These are phyloP conservation scores for Aleiodes testaceus DNA, from an alignment of 2,888 invertebrate genomes.

Conservation along the genomic window DNA sequence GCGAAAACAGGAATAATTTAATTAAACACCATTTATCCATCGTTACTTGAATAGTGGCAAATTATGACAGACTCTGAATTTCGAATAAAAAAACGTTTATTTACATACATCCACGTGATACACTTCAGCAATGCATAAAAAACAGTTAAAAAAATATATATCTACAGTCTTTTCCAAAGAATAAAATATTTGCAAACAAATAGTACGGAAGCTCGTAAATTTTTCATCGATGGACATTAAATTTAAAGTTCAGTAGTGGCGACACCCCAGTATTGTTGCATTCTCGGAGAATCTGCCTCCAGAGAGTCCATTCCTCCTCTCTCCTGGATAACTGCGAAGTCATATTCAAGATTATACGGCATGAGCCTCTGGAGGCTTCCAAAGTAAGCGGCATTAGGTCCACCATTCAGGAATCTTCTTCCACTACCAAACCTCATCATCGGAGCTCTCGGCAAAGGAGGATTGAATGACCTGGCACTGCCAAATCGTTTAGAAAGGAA, in stretches of 20 bases:
- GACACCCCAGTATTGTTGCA: slow-evolving; percentile 94
- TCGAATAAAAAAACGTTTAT: no score
- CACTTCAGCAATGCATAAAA: no score
- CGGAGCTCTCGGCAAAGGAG: slow-evolving; percentile 71
- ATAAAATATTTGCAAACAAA: neutral
- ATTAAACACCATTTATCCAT: neutral
- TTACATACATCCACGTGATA: no score
- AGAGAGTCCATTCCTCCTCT: slow-evolving; percentile 82
- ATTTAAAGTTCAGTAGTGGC: slow-evolving; percentile 87
- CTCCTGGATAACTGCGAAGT: slow-evolving; percentile 88
- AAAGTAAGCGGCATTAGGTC: slow-evolving; percentile 90
- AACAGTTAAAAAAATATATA: slow-evolving; percentile 10
- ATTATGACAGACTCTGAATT: slow-evolving; percentile 13
- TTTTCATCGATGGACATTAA: neutral
- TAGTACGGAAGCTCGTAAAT: neutral
- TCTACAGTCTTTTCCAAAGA: slow-evolving; percentile 18
- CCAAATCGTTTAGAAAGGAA: slow-evolving; percentile 83
- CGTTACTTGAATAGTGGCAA: neutral
- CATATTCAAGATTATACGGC: slow-evolving; percentile 89
- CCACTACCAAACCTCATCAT: slow-evolving; percentile 78
- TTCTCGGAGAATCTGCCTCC: slow-evolving; percentile 84
- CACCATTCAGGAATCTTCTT: slow-evolving; percentile 79
- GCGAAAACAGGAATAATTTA: neutral
- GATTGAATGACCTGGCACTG: slow-evolving; percentile 86
- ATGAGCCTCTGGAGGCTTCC: slow-evolving; percentile 88